Evolutionary conservation across 2,888 invertebrate genomes (phyloP), one percentile per base, ranked within the genome.

Genomic region (Leptinotarsa tumamoca): DNA sequence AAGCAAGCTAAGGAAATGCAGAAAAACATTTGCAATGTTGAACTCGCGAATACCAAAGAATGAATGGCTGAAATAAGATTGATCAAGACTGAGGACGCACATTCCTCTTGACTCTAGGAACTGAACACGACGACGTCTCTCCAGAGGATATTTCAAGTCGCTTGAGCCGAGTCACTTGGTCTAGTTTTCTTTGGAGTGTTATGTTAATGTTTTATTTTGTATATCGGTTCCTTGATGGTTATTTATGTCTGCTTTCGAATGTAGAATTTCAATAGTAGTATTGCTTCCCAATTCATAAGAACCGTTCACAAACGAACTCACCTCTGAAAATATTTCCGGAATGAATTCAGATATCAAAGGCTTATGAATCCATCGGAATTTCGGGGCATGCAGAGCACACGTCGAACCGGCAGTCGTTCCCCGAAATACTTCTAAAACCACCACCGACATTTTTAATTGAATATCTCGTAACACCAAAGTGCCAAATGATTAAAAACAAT

Each of bases 401-500:
- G 52, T 68, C 68, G 52, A 68, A 68, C 23, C 17, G 43, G 27
- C 68, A 54, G 52, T 68, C 51, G 54, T 68, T 56, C 18, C 43
- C 43, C 43, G 54, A 56, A 51, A 68, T 18, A 69, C 69, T 33
- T 56, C 54, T 56, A 43, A 23, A 27, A 43, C n/a, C 69, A 18
- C 69, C 56, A 56, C 54, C 17, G 69, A 68, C 67, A 74, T 76
- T 71, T 77, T 75, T 77, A 75, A 77, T 79, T 73, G 73, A 74
- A 73, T 71, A 78, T 76, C 72, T 68, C 72, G 71, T 68, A 69
- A 72, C 72, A 67, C 68, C 67, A 74, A 78, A 79, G 77, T 79
- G 79, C 72, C 69, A 79, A 77, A 79, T 74, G 77, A 79, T 77
- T 77, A 74, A 77, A 77, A 75, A 78, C 77, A 76, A 75, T 74